These are phyloP conservation scores for Diprion similis DNA, from an alignment of 1,140 invertebrate species.

Conservation along the genomic window DNA sequence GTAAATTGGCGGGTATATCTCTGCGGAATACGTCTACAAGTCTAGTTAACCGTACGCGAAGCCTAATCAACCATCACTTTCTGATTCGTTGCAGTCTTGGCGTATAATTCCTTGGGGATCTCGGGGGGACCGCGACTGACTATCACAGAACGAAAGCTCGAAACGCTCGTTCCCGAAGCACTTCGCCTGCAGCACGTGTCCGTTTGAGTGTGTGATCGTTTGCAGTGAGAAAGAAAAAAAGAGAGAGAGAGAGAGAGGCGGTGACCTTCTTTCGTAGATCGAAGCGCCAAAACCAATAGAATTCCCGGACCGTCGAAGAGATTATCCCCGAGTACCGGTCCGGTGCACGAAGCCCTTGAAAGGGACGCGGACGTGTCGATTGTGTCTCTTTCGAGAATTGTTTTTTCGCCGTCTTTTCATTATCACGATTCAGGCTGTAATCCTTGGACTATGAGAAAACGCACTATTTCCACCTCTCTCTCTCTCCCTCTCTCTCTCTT, in stretches of 20 bases:
- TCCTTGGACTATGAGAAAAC: neutral
- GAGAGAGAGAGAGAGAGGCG: neutral
- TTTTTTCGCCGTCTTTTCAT: neutral
- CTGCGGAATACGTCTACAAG: too few species aligned
- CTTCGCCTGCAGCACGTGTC: too few species aligned
- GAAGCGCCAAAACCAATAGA: neutral
- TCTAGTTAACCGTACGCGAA: too few species aligned
- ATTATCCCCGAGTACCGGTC: neutral
- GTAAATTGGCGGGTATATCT: too few species aligned
- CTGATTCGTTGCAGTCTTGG: too few species aligned
- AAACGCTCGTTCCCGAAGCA: neutral
- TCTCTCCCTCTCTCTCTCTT: neutral
- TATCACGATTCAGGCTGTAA: neutral
- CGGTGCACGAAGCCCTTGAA: neutral
- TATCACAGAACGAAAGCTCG: neutral
- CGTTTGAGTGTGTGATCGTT: neutral
- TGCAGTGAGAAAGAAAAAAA: neutral
- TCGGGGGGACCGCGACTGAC: too few species aligned
- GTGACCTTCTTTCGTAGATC: neutral
- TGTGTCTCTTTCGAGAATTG: neutral
- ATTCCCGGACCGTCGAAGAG: neutral
- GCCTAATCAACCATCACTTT: too few species aligned
- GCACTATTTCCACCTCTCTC: neutral
- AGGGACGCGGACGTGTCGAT: neutral
- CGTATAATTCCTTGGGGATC: too few species aligned